A percentile compares a stretch with the other conserved stretches of the same genome.
Evolutionary conservation across 2,797 vertebrate genomes (phyloP).

Genomic region (Pampus argenteus): DNA sequence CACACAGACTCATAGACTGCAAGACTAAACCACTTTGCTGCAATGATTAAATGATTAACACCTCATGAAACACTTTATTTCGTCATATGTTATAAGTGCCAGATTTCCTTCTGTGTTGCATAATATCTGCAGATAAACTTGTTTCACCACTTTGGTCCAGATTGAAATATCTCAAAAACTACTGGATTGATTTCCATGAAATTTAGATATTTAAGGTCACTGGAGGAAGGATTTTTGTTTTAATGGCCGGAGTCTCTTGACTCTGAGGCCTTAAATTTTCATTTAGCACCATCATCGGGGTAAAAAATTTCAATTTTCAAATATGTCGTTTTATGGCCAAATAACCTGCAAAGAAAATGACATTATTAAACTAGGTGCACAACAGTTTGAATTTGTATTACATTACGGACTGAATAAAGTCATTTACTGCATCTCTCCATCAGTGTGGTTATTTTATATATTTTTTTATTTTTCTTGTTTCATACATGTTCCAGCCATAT

Average conservation of each 20-base stretch:
- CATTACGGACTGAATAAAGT: too few relatives aligned
- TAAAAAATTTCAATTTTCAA: too few relatives aligned
- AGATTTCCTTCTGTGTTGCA: not conserved
- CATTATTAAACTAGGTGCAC: too few relatives aligned
- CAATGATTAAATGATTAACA: constrained; percentile 45
- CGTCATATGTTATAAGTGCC: not conserved
- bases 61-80: constrained; percentile 8
- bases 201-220: not conserved
- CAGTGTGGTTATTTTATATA: too few relatives aligned
- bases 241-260: not conserved
- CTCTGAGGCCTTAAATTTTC: too few relatives aligned
- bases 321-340: too few relatives aligned
- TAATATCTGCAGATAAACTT: not conserved
- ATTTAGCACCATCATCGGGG: not conserved
- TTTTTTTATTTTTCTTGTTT: too few relatives aligned
- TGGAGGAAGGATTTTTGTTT: not conserved
- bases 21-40: constrained; percentile 22
- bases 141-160: not conserved
- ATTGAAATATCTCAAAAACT: too few relatives aligned
- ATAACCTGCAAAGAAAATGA: not conserved
- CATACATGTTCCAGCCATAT: too few relatives aligned
- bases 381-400: too few relatives aligned
- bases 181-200: not conserved
- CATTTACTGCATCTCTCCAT: too few relatives aligned
- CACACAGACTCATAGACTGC: not conserved